Percentiles rank a stretch among this genome's conserved stretches.
phyloP scores from a whole-genome alignment of 2,113 vertebrate species.

The Paramormyrops kingsleyae region DNA sequence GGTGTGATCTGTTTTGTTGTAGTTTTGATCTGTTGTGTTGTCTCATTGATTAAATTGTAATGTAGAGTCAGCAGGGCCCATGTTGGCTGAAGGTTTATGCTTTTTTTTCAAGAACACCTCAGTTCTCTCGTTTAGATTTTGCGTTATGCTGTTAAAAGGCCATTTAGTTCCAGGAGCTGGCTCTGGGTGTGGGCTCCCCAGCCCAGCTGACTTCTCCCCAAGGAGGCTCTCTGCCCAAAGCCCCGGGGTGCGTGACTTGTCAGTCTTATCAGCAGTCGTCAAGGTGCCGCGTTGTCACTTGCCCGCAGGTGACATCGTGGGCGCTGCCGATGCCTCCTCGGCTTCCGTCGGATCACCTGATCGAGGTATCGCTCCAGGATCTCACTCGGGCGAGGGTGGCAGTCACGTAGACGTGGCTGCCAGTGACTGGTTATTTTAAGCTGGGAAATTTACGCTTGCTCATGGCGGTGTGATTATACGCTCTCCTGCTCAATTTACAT shows the following conservation, averaged over 20 bases:
- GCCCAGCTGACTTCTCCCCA: not conserved
- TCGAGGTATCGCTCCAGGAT: not conserved
- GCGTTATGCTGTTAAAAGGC: not conserved
- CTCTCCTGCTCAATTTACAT: not conserved
- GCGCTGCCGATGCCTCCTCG: not conserved
- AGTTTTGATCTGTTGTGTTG: not conserved
- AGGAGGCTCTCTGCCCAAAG: not conserved
- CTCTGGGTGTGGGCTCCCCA: not conserved
- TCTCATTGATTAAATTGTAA: not conserved
- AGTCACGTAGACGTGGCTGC: not conserved
- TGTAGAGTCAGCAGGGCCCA: not conserved
- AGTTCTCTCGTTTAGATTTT: not conserved
- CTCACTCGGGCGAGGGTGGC: not conserved
- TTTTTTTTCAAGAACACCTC: not conserved
- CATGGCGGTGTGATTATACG: not conserved
- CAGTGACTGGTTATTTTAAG: conserved; percentile 7
- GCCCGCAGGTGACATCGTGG: not conserved
- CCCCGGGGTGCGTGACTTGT: not conserved
- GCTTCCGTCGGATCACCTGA: not conserved
- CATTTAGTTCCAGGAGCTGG: not conserved
- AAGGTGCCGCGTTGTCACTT: not conserved
- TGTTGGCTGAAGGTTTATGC: not conserved
- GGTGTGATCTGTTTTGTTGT: not conserved
- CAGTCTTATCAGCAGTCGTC: not conserved
- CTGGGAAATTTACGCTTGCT: not conserved